Evolutionary conservation across 2,797 vertebrate genomes (phyloP), one percentile per base, ranked within the genome.

Genomic region (Phoeniculus purpureus): DNA sequence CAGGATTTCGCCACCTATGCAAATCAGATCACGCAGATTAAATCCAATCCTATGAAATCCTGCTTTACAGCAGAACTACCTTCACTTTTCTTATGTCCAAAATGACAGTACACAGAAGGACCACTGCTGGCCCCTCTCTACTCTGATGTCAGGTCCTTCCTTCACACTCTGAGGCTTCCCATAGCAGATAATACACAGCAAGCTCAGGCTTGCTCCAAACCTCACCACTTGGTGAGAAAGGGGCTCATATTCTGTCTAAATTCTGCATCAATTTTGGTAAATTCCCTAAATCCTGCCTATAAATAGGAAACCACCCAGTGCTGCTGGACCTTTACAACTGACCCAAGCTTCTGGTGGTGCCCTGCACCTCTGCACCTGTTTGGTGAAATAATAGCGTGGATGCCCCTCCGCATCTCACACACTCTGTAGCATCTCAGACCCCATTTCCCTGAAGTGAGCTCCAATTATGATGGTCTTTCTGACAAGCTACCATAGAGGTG

Each of bases 11-110:
- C 19, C 55, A 88, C 45, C 84, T 87, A 62, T 93, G 73, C 66
- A 95, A 94, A 95, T 89, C 75, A 92, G 90, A 80, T 87, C 55
- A 80, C 26, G 40, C 43, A 85, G 73, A 94, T 85, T 85, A 94
- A 93, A 85, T 65, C 9, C 7, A 83, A 29, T 81, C 31, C 70
- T 60, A 26, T 60, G 22, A 94, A 93, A 87, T 56, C 64, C 71
- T 84, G 29, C 45, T 8, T 75, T 75, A 81, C 17, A 83, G 61
- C 40, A 83, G 26, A 54, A 85, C 80, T 78, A 26, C 23, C 55
- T 87, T 75, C 5, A 3, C 32, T 85, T 40, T 78, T 10, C 32
- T 85, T 78, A 43, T 0, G 1, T 51, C 50, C 29, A 27, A 60
- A 56, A 79, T 59, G 40, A 61, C 60, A 91, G 43, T 29, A 19